These are phyloP conservation scores for Heliothis subflexa DNA, from an alignment of 1,140 invertebrate species.

Conservation along the genomic window DNA sequence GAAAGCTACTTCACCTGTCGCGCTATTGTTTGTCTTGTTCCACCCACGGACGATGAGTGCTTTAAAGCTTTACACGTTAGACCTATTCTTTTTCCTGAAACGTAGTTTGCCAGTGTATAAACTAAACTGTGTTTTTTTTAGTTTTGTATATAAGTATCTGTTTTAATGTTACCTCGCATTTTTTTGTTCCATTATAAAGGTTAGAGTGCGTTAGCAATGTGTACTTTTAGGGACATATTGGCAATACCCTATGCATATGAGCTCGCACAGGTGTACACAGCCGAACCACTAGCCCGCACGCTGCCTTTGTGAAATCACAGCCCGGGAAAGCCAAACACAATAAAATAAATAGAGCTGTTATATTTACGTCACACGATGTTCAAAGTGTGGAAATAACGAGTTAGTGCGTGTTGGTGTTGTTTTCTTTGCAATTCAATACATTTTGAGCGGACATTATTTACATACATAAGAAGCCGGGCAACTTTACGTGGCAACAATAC, in stretches of 20 bases:
- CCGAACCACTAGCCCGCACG: background rate
- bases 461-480: conserved; percentile 50
- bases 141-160: too few relatives aligned
- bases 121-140: too few relatives aligned
- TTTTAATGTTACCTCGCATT: too few relatives aligned
- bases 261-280: background rate
- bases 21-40: conserved; percentile 28
- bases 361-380: conserved; percentile 25
- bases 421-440: conserved; percentile 58
- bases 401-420: conserved; percentile 47
- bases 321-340: background rate
- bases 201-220: too few relatives aligned
- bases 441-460: conserved; percentile 54
- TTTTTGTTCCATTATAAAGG: background rate
- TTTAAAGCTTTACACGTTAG: conserved; percentile 1
- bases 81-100: background rate
- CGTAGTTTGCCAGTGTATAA: too few relatives aligned
- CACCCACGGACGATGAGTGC: conserved; percentile 3
- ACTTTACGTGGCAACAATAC: conserved; percentile 61
- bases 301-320: background rate
- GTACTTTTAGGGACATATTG: too few relatives aligned
- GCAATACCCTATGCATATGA: background rate
- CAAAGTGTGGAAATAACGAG: conserved; percentile 32
- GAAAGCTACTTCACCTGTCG: conserved; percentile 41
- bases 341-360: conserved; percentile 10